phyloP scores from a whole-genome alignment of 2,113 vertebrate species.

The Sitta europaea region DNA sequence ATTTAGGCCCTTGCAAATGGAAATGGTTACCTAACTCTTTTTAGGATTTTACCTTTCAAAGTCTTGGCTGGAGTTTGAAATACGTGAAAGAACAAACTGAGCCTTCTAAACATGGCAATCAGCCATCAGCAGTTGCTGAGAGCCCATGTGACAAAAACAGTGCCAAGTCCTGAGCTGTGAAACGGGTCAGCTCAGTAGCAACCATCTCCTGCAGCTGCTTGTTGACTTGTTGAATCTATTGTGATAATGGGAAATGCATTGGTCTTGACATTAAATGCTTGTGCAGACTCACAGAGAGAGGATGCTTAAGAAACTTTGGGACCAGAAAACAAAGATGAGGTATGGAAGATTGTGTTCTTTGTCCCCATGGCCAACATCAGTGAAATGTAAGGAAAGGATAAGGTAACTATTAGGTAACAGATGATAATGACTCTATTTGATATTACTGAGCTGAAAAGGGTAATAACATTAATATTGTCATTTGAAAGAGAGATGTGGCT shows the following conservation, averaged over 20 bases:
- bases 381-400: not conserved
- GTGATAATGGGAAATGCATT: not conserved
- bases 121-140: not conserved
- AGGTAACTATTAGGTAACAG: not conserved
- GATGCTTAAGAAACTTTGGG: not conserved
- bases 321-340: not conserved
- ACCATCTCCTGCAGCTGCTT: constrained; percentile 24
- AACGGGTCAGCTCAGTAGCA: not conserved
- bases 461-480: not conserved
- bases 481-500: not conserved
- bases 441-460: not conserved
- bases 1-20: not conserved
- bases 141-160: not conserved
- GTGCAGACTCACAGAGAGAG: not conserved
- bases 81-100: not conserved
- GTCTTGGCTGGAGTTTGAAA: not conserved
- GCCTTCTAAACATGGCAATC: not conserved
- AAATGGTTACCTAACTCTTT: not conserved
- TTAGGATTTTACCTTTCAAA: not conserved
- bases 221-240: constrained; percentile 1
- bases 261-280: not conserved
- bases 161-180: not conserved
- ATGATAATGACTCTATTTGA: not conserved
- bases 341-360: not conserved
- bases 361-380: not conserved